These are phyloP conservation scores for Gastracanthus pulcherrimus DNA, from an alignment of 2,888 invertebrate genomes.

Conservation along the genomic window DNA sequence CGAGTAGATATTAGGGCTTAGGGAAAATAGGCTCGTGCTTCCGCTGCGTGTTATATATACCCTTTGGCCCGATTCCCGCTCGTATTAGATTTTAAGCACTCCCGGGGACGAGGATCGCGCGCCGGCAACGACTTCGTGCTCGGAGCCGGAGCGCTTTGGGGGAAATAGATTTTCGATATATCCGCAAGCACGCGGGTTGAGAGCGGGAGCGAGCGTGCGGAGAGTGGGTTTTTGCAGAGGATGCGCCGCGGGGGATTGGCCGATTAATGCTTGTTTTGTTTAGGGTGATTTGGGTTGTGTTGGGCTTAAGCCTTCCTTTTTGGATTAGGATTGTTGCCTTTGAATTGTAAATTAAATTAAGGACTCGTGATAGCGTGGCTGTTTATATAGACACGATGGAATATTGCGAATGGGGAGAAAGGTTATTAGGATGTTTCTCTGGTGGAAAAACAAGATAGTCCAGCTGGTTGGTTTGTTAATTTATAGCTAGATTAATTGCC, in stretches of 20 bases:
- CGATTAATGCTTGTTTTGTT: conserved; percentile 6
- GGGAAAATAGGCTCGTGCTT: conserved; percentile 64
- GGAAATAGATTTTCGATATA: conserved; percentile 39
- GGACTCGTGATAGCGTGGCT: neutral
- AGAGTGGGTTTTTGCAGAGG: neutral
- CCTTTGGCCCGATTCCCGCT: conserved; percentile 36
- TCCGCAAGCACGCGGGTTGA: no score
- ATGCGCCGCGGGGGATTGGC: neutral
- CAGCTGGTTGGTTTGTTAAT: no score
- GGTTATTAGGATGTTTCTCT: no score
- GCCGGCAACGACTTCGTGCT: conserved; percentile 14
- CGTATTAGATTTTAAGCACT: conserved; percentile 63
- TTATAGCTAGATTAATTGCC: no score
- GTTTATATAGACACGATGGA: no score
- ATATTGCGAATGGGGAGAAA: no score
- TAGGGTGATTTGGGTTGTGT: neutral
- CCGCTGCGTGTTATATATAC: neutral
- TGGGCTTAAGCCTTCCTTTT: neutral
- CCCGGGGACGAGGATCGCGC: neutral
- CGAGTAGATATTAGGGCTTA: conserved; percentile 66
- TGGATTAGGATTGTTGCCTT: neutral
- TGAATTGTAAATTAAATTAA: neutral
- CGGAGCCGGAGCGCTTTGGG: neutral
- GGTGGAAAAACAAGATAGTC: no score
- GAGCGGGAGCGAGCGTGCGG: neutral